Evolutionary conservation across 2,888 invertebrate genomes (phyloP).

Genomic region (Drosophila histrio): DNA sequence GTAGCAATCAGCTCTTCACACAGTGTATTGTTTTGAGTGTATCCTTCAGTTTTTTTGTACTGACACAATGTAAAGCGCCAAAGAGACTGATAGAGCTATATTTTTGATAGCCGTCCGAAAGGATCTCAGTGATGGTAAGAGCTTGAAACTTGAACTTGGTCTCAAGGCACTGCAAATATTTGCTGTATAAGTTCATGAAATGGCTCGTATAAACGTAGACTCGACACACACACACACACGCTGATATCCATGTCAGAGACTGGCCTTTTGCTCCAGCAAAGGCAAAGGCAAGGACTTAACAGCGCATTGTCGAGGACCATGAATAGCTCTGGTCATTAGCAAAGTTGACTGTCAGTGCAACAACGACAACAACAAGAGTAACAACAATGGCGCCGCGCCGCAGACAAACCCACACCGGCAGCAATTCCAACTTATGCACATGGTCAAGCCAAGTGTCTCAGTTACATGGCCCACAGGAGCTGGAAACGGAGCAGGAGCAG

Average conservation of each 20-base stretch:
- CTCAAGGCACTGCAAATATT: too few species aligned
- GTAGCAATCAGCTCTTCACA: too few species aligned
- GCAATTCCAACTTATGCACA: conserved; percentile 37
- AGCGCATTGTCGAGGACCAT: conserved; percentile 52
- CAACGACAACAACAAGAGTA: neutral
- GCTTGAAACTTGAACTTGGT: too few species aligned
- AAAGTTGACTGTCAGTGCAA: conserved; percentile 65
- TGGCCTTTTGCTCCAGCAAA: conserved; percentile 36
- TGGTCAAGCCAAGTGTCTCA: conserved; percentile 58
- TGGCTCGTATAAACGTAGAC: too few species aligned
- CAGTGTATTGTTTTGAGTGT: too few species aligned
- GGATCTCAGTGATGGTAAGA: too few species aligned
- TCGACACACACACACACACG: conserved; percentile 6
- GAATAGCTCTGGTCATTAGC: conserved; percentile 72
- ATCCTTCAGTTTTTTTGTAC: too few species aligned
- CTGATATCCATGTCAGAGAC: conserved; percentile 23
- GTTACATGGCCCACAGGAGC: conserved; percentile 42
- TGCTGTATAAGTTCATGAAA: too few species aligned
- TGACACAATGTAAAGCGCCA: too few species aligned
- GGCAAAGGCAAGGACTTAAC: conserved; percentile 50
- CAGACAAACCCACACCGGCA: conserved; percentile 19
- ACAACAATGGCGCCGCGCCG: conserved; percentile 21
- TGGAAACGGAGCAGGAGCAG: conserved; percentile 3
- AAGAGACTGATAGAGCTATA: too few species aligned
- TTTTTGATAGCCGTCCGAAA: too few species aligned